Evolutionary conservation across 2,888 invertebrate species (phyloP).

Genomic region (Piscicola geometra): DNA sequence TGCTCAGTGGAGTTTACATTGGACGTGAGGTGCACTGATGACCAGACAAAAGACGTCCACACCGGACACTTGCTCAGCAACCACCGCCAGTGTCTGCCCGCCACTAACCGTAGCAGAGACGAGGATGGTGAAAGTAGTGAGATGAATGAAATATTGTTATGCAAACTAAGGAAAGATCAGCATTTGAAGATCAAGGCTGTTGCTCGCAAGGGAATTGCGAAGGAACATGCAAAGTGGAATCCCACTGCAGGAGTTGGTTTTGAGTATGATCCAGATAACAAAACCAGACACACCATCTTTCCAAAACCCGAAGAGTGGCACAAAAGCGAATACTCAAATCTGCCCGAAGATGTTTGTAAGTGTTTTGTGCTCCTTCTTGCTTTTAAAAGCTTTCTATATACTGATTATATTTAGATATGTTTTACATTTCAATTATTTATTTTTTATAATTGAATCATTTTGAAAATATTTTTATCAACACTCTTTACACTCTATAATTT

Average conservation of each 20-base stretch:
- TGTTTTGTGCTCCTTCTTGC: constrained; percentile 34
- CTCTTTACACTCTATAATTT: not conserved
- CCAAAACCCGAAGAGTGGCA: constrained; percentile 99
- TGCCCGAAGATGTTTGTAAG: constrained; percentile 67
- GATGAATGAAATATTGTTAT: constrained; percentile 68
- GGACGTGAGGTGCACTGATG: constrained; percentile 89
- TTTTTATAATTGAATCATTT: not conserved
- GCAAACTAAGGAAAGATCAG: constrained; percentile 75
- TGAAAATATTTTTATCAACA: not conserved
- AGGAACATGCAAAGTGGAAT: constrained; percentile 99
- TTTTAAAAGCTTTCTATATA: too few relatives aligned
- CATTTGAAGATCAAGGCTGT: constrained; percentile 88
- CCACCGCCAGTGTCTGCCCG: constrained; percentile 81
- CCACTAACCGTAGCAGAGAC: constrained; percentile 83
- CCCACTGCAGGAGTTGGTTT: constrained; percentile 96
- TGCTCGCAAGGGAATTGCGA: constrained; percentile 87
- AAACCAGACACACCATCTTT: constrained; percentile 86
- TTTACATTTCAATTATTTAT: not conserved
- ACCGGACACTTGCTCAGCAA: constrained; percentile 85
- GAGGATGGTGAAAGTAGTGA: constrained; percentile 88
- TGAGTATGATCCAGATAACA: constrained; percentile 98
- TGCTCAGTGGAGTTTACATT: constrained; percentile 96
- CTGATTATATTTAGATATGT: too few relatives aligned
- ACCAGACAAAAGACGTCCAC: constrained; percentile 89
- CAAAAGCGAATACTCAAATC: constrained; percentile 89